Evolutionary conservation across 2,888 invertebrate species (phyloP), one percentile per base, ranked within the genome.

Genomic region (Acanthacorydalis orientalis): DNA sequence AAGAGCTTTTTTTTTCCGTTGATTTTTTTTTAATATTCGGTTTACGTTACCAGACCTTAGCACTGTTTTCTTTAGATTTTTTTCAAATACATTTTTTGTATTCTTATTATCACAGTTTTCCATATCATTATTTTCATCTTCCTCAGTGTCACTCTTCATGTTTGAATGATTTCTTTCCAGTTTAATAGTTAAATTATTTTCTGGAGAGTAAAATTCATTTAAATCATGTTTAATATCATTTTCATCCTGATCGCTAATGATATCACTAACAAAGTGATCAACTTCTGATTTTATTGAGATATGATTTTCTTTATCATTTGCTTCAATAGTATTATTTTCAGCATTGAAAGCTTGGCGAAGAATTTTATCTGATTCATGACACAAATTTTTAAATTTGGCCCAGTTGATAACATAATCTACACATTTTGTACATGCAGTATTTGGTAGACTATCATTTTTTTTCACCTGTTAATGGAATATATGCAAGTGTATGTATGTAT

Each of bases 321-420:
- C 6, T 23, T 23, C 23, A 23, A 23, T 23, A 23, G 23, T 23
- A 6, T 23, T 23, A 2, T 23, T 23, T 23, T 38, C 39, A n/a
- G 39, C 11, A 38, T 33, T 48, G 38, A 34, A 23, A 43, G 46
- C 48, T 48, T 48, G 43, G 41, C 46, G 40, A 15, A 60, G 49
- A 31, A 55, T 52, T 44, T 55, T 54, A 41, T 59, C 56, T 6
- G 58, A 56, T 47, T 56, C 54, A 14, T 56, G 51, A 49, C 60
- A 60, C 42, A 51, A 55, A 42, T 55, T 51, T 49, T 53, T 56
- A 48, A 60, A 60, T 9, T 48, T 51, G 15, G 51, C 52, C 59
- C 59, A 60, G 33, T 58, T 56, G 8, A 54, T 53, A 23, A 60
- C 44, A 53, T 57, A 56, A 43, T 56, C 51, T 8, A 57, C 48